Evolutionary conservation across 2,888 invertebrate species (phyloP), one percentile per base, ranked within the genome.

Genomic region (Eudemis profundana): DNA sequence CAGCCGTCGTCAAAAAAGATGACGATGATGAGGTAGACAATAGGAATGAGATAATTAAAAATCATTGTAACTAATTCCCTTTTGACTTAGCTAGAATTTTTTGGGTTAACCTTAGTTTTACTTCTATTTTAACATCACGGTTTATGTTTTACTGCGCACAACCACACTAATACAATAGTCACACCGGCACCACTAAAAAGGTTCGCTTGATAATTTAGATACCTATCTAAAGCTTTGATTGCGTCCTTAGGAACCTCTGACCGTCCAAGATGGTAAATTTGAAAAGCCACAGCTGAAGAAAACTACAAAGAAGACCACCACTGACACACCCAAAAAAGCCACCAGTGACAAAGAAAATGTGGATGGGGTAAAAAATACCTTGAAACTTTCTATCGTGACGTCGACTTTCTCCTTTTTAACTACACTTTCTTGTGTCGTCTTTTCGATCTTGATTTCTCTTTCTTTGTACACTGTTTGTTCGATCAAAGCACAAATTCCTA

Each of bases 261-360:
- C 83, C 73, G 86, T 87, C 77, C 87, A 87, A 76, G 90, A 83
- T 77, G 91, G 91, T 84, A 92, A 84, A 86, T 91, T 92, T 69
- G 89, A 90, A 83, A 85, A 83, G 69, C 92, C 92, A 70, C 84
- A 89, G 72, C 89, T 91, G 73, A 92, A 90, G 89, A 93, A 88
- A 90, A 86, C 82, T 73, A 79, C 79, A 70, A 90, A 84, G 87
- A 89, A 85, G 79, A 77, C 82, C 65, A 77, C 82, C 65, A 78
- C 81, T 73, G 87, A 87, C 70, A 82, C 86, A 75, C 82, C 87
- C 69, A 88, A 90, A 82, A 86, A 82, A 72, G 84, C 86, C 69
- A 78, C 78, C 70, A 82, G 75, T 71, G 70, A 74, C 69, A 79
- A 75, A 74, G 79, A 81, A 70, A 79, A 71, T 70, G 69, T 78